Conservation (phyloP, 2,113 vertebrate species). For the Pontoporia blainvillei region DNA sequence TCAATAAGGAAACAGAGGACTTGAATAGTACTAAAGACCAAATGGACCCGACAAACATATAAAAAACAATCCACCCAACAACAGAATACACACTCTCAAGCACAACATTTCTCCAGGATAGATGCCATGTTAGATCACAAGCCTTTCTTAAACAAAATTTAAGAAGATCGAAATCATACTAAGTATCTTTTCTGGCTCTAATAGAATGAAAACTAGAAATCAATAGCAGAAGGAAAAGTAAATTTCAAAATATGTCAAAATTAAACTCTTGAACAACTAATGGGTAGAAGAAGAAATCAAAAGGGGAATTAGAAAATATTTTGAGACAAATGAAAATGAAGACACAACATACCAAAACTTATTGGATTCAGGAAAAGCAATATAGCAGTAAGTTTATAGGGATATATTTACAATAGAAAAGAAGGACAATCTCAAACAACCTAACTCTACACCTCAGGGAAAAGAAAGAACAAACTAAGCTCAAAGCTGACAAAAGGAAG, state of each 20-base stretch:
- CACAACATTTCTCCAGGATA: not conserved
- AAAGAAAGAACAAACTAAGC: not conserved
- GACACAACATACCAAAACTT: no score
- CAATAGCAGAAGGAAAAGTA: not conserved
- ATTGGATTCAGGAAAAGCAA: not conserved
- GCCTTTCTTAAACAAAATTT: not conserved
- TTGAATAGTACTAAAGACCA: not conserved
- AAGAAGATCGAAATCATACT: not conserved
- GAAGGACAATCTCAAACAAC: not conserved
- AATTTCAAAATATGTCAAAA: not conserved
- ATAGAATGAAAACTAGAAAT: not conserved
- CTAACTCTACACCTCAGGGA: not conserved
- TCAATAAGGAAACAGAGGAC: not conserved
- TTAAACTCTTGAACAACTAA: not conserved
- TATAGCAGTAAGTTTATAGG: not conserved
- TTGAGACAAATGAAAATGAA: no score
- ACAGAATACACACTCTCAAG: not conserved
- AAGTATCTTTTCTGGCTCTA: not conserved
- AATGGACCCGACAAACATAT: not conserved
- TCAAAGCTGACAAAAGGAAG: not conserved
- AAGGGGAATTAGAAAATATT: not conserved
- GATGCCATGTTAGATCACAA: not conserved
- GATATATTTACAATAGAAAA: not conserved
- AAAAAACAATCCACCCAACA: not conserved
- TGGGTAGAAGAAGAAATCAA: not conserved